These are phyloP conservation scores for Coremacera marginata DNA, from an alignment of 2,888 invertebrate species.

Conservation along the genomic window DNA sequence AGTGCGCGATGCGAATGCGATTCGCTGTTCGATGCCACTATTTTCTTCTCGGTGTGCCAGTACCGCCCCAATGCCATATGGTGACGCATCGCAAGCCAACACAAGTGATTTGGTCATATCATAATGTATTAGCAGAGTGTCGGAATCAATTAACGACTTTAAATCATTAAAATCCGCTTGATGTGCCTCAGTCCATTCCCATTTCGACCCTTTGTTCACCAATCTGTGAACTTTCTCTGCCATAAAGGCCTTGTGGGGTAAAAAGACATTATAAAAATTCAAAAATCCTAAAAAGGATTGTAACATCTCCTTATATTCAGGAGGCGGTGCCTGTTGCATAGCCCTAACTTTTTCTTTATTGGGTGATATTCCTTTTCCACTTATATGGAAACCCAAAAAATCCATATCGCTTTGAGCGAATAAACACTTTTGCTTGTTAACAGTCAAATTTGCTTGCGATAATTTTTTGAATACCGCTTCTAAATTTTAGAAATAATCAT, in stretches of 20 bases:
- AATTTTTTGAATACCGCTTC: constrained; percentile 27
- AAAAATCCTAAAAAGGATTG: too few relatives aligned
- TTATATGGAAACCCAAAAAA: constrained; percentile 30
- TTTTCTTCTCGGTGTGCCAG: constrained; percentile 16
- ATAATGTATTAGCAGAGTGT: constrained; percentile 24
- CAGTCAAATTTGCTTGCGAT: constrained; percentile 22
- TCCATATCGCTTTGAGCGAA: constrained; percentile 22
- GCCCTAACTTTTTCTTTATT: constrained; percentile 28
- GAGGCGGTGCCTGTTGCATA: constrained; percentile 6
- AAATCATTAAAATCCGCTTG: background rate
- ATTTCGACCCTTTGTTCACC: too few relatives aligned
- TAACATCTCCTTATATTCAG: too few relatives aligned
- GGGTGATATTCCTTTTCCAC: constrained; percentile 17
- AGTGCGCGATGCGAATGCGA: constrained; percentile 27
- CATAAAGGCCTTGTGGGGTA: too few relatives aligned
- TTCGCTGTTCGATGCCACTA: constrained; percentile 20
- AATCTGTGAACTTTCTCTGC: too few relatives aligned
- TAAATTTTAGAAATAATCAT: background rate
- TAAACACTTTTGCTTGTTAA: constrained; percentile 32
- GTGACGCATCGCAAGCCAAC: constrained; percentile 26
- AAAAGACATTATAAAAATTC: too few relatives aligned
- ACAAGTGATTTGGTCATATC: constrained; percentile 18
- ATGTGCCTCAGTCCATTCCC: too few relatives aligned
- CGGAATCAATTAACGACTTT: constrained; percentile 24
- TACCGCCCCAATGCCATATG: constrained; percentile 35